Percentiles rank a stretch among this genome's conserved stretches.
Evolutionary conservation across 2,797 vertebrate genomes (phyloP).

Genomic region (Hoplostethus mediterraneus): DNA sequence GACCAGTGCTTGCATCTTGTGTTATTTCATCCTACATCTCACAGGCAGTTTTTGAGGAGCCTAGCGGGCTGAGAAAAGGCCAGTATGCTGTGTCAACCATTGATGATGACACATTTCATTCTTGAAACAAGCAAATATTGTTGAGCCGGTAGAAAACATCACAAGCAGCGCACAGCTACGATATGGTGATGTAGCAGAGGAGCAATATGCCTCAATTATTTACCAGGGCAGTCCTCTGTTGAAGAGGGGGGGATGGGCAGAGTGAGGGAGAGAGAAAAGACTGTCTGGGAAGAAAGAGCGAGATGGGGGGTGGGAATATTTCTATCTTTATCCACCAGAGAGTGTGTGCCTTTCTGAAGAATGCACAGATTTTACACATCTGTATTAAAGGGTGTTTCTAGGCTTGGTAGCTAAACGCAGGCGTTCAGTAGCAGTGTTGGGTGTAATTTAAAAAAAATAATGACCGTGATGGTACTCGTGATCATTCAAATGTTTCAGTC

Average conservation of each 20-base stretch:
- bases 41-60: background rate
- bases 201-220: constrained; percentile 77
- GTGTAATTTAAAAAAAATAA: no score
- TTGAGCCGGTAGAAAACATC: constrained; percentile 11
- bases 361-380: constrained; percentile 29
- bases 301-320: constrained; percentile 39
- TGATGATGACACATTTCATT: background rate
- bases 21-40: background rate
- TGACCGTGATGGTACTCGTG: no score
- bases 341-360: constrained; percentile 27
- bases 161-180: constrained; percentile 32
- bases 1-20: background rate
- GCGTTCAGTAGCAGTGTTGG: no score
- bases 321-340: constrained; percentile 53
- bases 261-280: constrained; percentile 38
- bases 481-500: no score
- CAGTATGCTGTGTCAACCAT: background rate
- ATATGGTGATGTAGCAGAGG: constrained; percentile 25
- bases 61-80: background rate
- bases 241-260: constrained; percentile 64
- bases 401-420: background rate
- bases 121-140: constrained; percentile 22
- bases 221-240: constrained; percentile 65
- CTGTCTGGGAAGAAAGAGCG: constrained; percentile 50
- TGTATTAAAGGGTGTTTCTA: constrained; percentile 28